Evolutionary conservation across 2,888 invertebrate species (phyloP), one percentile per base, ranked within the genome.

Genomic region (Portevinia maculata): DNA sequence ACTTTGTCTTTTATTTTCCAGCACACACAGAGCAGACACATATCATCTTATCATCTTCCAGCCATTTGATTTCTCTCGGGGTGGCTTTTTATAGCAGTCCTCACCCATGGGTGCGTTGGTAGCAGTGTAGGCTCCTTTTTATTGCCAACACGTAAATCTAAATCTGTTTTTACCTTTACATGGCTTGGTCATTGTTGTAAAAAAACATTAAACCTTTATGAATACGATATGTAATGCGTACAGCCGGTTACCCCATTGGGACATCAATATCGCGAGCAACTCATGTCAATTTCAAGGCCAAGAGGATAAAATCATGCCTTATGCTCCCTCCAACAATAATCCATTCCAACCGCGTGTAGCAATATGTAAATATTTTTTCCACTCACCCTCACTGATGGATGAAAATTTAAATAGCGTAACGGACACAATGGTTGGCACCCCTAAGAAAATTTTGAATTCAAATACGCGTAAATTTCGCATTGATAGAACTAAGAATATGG

Each of bases 221-320:
- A 5, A 24, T 24, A 60, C 50, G 32, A 11, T 50, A 21, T 24
- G n/a, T 11, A n/a, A 8, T 2, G 2, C 17, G 44, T 8, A 44
- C 1, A 41, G 44, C 30, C 41, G 48, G 24, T 64, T n/a, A n/a
- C n/a, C n/a, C 28, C 74, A 55, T 7, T 46, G 13, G 15, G n/a
- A 4, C 48, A 46, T 60, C 13, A 24, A 37, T 55, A 21, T 65
- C 46, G 37, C 24, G 24, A 4, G 24, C 15, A 15, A 48, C 34
- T 62, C 57, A 65, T 59, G 74, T 44, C 39, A 24, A 37, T 37
- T 53, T 34, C 67, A 64, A 57, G 64, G 73, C 34, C 55, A 50
- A 1, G 19, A 48, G 48, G 73, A 74, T 74, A 30, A 64, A 34
- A 46, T 30, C 37, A 44, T n/a, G 41, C 0, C 2, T 19, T 32